phyloP scores from a whole-genome alignment of 1,140 invertebrate genomes.

The Drosophila quadrilineata region DNA sequence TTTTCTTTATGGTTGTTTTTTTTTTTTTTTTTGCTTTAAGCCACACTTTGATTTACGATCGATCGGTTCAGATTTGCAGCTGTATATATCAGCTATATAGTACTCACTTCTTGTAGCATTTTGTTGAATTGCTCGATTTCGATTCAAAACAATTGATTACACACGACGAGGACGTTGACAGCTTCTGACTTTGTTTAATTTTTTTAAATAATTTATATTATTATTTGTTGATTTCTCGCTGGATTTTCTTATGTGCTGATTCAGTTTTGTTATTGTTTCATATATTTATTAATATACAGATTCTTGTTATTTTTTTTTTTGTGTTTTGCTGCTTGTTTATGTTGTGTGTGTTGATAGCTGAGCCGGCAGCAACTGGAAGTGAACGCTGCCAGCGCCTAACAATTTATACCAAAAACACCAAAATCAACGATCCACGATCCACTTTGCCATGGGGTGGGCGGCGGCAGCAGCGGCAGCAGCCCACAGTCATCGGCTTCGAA shows the following conservation, averaged over 20 bases:
- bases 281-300: not conserved
- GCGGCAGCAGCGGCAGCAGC: not conserved
- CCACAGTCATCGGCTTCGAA: not conserved
- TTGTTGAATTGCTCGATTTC: slow-evolving; percentile 20
- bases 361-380: slow-evolving; percentile 58
- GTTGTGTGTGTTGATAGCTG: slow-evolving; percentile 33
- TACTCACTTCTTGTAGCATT: slow-evolving; percentile 63
- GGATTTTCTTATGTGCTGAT: too few relatives aligned
- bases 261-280: too few relatives aligned
- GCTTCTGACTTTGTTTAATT: too few relatives aligned
- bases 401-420: slow-evolving; percentile 53
- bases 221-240: too few relatives aligned
- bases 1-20: too few relatives aligned
- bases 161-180: slow-evolving; percentile 24
- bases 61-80: slow-evolving; percentile 8
- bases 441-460: slow-evolving; percentile 11
- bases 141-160: slow-evolving; percentile 9
- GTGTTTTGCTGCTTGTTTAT: not conserved
- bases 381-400: slow-evolving; percentile 36
- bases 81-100: not conserved
- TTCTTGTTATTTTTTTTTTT: too few relatives aligned
- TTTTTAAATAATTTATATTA: too few relatives aligned
- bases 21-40: too few relatives aligned
- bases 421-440: slow-evolving; percentile 13
- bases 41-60: not conserved